A percentile compares a stretch with the other conserved stretches of the same genome.
Evolutionary conservation across 2,888 invertebrate species (phyloP).

Genomic region (Cybosia mesomella): DNA sequence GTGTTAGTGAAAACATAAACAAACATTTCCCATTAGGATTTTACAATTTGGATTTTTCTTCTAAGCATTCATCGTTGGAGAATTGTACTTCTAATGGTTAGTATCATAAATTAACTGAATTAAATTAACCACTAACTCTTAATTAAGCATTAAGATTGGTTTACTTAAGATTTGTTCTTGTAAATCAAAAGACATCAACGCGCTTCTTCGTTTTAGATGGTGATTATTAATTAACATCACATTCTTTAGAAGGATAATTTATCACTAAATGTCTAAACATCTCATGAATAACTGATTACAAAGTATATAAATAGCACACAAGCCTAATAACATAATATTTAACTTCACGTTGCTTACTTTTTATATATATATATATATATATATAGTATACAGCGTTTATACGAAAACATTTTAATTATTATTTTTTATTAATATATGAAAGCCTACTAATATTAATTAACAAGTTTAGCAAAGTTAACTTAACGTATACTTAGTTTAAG

Average conservation of each 20-base stretch:
- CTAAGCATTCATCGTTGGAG: constrained; percentile 57
- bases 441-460: too few relatives aligned
- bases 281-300: neutral
- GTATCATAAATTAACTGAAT: constrained; percentile 49
- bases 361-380: neutral
- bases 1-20: constrained; percentile 75
- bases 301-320: neutral
- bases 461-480: neutral
- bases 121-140: constrained; percentile 30
- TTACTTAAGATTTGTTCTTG: constrained; percentile 47
- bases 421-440: neutral
- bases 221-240: constrained; percentile 20
- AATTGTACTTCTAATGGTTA: constrained; percentile 72
- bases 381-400: neutral
- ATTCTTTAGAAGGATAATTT: constrained; percentile 14
- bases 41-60: constrained; percentile 72
- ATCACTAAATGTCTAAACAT: neutral
- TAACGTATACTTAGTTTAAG: neutral
- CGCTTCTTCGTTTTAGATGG: constrained; percentile 56
- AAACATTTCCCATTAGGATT: constrained; percentile 71
- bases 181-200: constrained; percentile 83
- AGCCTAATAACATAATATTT: neutral
- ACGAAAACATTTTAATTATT: neutral
- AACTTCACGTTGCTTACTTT: neutral
- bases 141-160: constrained; percentile 23